phyloP scores from a whole-genome alignment of 2,888 invertebrate species.

The Melanostoma mellinum region DNA sequence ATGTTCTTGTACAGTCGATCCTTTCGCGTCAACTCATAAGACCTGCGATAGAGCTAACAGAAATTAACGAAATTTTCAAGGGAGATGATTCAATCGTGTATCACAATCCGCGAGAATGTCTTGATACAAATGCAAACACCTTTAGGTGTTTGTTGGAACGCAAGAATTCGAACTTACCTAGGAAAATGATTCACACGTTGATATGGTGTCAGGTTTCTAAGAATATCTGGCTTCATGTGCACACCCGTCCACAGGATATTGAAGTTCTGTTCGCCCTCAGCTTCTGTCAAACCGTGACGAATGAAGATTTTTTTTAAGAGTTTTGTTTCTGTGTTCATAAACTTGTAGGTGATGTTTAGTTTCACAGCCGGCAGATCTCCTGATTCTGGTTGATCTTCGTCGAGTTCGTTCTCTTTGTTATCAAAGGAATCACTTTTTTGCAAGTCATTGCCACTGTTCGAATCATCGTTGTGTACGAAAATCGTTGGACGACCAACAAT shows the following conservation, averaged over 20 bases:
- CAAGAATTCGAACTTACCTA: slow-evolving; percentile 83
- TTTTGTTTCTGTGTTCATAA: slow-evolving; percentile 91
- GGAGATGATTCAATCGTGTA: slow-evolving; percentile 8
- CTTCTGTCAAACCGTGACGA: slow-evolving; percentile 90
- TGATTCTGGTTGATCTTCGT: slow-evolving; percentile 76
- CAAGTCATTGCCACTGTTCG: slow-evolving; percentile 9
- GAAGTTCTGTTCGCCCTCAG: slow-evolving; percentile 88
- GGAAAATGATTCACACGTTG: slow-evolving; percentile 98
- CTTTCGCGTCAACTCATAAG: slow-evolving; percentile 96
- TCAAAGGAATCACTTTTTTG: slow-evolving; percentile 63
- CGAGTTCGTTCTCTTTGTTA: slow-evolving; percentile 74
- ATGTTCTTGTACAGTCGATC: slow-evolving; percentile 96
- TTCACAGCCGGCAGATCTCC: slow-evolving; percentile 86
- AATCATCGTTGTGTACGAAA: slow-evolving; percentile 4
- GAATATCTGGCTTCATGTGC: slow-evolving; percentile 94
- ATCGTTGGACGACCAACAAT: slow-evolving; percentile 13
- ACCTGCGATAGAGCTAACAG: slow-evolving; percentile 83
- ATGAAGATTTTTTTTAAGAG: slow-evolving; percentile 88
- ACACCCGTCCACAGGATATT: slow-evolving; percentile 96
- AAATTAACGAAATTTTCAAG: slow-evolving; percentile 62
- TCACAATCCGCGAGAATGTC: background rate
- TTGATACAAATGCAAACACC: background rate
- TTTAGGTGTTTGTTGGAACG: background rate
- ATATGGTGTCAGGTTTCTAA: slow-evolving; percentile 91
- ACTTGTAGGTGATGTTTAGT: slow-evolving; percentile 90